These are phyloP conservation scores for Drosophila seclusa DNA, from an alignment of 2,888 invertebrate genomes.

Conservation along the genomic window DNA sequence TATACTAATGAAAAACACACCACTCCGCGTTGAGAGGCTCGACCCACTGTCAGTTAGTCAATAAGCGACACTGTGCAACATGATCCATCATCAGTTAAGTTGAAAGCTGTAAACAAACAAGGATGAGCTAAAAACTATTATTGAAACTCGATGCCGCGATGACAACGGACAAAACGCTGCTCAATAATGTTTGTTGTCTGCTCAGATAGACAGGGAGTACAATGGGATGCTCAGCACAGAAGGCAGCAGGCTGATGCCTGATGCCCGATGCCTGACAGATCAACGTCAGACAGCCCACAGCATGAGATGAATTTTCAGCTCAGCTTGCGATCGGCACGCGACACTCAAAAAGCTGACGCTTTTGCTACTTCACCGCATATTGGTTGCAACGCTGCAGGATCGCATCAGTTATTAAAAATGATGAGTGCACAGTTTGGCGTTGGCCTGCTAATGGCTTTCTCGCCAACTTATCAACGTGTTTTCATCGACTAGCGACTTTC, in stretches of 20 bases:
- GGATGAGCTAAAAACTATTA: constrained; percentile 63
- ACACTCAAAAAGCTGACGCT: constrained; percentile 55
- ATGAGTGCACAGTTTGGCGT: constrained; percentile 11
- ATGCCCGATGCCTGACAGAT: constrained; percentile 42
- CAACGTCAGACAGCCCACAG: constrained; percentile 59
- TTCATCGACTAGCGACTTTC: constrained; percentile 39
- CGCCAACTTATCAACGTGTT: constrained; percentile 65
- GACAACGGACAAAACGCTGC: constrained; percentile 66
- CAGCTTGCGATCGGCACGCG: constrained; percentile 78
- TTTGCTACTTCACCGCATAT: constrained; percentile 28
- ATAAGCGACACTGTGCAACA: constrained; percentile 69
- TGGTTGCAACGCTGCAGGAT: constrained; percentile 61
- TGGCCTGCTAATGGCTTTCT: constrained; percentile 67
- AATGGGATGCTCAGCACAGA: constrained; percentile 26
- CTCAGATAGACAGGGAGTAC: constrained; percentile 18
- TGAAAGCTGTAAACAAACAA: constrained; percentile 69
- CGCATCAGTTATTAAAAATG: constrained; percentile 65
- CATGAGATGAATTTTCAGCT: constrained; percentile 63
- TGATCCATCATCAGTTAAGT: constrained; percentile 72
- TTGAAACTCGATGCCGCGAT: constrained; percentile 74
- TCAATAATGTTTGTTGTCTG: constrained; percentile 13
- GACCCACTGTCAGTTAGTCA: constrained; percentile 65
- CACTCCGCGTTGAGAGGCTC: constrained; percentile 26
- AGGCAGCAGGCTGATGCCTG: constrained; percentile 18
- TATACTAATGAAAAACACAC: constrained; percentile 14